Evolutionary conservation across 1,140 invertebrate genomes (phyloP).

Genomic region (Hyphantria cunea): DNA sequence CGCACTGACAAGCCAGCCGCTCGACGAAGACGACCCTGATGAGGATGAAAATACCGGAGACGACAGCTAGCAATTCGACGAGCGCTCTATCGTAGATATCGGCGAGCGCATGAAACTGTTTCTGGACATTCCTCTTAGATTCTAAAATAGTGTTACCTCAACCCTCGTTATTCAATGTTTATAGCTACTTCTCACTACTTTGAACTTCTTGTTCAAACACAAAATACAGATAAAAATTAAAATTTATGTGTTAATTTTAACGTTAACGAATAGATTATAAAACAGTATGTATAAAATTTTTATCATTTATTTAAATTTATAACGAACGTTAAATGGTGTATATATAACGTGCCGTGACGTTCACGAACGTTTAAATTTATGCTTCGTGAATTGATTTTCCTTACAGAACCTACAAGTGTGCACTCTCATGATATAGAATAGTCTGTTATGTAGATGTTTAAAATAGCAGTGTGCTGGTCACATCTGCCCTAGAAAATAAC

Average conservation of each 20-base stretch:
- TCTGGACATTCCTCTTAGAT: constrained; percentile 80
- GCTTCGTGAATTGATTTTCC: constrained; percentile 11
- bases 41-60: constrained; percentile 61
- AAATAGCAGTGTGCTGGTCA: constrained; percentile 7
- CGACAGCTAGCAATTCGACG: constrained; percentile 82
- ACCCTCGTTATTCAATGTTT: not conserved
- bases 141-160: constrained; percentile 40
- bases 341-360: not conserved
- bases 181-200: not conserved
- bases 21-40: constrained; percentile 72
- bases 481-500: constrained; percentile 13
- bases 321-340: no score
- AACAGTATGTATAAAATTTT: not conserved
- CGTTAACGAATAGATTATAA: not conserved
- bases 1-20: constrained; percentile 84
- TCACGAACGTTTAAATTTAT: not conserved
- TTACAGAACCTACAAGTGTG: constrained; percentile 1
- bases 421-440: not conserved
- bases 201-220: not conserved
- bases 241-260: constrained; percentile 7
- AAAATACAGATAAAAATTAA: not conserved
- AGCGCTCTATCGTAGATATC: constrained; percentile 74
- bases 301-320: no score
- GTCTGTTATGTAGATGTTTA: not conserved
- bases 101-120: constrained; percentile 82